Conservation (phyloP, 2,888 invertebrate species). For the Melikaiella ostensackeni region DNA sequence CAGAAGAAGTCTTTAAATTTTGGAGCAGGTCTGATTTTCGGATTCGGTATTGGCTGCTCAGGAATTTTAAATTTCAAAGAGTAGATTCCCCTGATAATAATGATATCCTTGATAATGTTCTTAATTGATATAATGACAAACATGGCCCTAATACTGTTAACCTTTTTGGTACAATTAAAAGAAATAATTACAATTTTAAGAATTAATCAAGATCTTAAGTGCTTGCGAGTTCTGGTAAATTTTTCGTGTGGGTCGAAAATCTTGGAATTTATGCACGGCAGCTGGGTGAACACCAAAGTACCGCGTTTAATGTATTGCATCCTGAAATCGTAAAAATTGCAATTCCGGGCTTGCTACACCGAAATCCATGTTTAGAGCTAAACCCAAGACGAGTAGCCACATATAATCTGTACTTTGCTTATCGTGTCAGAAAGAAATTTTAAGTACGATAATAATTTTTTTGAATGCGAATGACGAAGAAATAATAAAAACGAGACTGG, state of each 20-base stretch:
- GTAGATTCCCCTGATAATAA: background rate
- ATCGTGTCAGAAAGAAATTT: background rate
- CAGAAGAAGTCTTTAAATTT: background rate
- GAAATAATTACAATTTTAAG: background rate
- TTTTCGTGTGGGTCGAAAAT: constrained; percentile 36
- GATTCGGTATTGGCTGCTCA: background rate
- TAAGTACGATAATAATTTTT: background rate
- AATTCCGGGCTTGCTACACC: constrained; percentile 15
- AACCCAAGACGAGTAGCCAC: constrained; percentile 38
- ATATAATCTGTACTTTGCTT: constrained; percentile 25
- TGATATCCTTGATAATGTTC: background rate
- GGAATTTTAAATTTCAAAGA: background rate
- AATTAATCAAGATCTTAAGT: constrained; percentile 4
- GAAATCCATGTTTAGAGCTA: constrained; percentile 38
- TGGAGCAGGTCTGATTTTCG: background rate
- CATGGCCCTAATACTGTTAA: background rate
- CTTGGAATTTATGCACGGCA: constrained; percentile 36
- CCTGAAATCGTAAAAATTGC: constrained; percentile 40
- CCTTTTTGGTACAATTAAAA: background rate
- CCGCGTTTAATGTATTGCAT: constrained; percentile 39
- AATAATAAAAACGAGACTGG: background rate
- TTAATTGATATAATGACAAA: background rate
- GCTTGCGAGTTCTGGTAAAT: background rate
- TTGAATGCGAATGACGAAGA: background rate
- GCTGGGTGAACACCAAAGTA: constrained; percentile 27